Base-by-base conservation (phyloP, 2,888 invertebrate genomes). In the Sphaeridia pumilis region DNA sequence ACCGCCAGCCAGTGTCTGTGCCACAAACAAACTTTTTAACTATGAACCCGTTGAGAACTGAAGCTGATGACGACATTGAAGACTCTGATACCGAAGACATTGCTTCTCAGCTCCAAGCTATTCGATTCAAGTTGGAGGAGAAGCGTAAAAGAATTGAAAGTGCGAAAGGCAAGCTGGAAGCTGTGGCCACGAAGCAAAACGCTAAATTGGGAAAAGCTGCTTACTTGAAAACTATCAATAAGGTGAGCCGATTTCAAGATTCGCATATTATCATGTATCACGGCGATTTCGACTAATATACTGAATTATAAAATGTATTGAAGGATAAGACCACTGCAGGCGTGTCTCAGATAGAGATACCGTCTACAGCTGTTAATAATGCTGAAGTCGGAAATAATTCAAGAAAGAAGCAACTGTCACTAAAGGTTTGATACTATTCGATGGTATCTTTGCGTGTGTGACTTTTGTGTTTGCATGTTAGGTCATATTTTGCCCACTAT, bases 181-280 rank as follows among this genome's bases (percentile, higher is more conserved):
- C 84, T 65, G 84, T 86, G 43, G 81, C 87, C 72, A 82, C 78
- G 67, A 80, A 85, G 65, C 87, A 90, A 69, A 76, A 90, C 57
- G 89, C 92, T 70, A 87, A 88, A 73, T 78, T 93, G 49, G 88
- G 90, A 26, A 90, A 92, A 71, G 87, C 88, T 61, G 92, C 90
- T 4, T 92, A 92, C 72, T 75, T 92, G 59, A 87, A 89, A 71
- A 89, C 89, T 56, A 84, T 86, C 61, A 82, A 83, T 46, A 82
- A 84, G 81, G 86, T 85, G 72, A 58, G 56, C n/a, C n/a, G n/a
- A n/a, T n/a, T n/a, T n/a, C n/a, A n/a, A n/a, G n/a, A n/a, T n/a
- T n/a, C n/a, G n/a, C n/a, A n/a, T n/a, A n/a, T n/a, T n/a, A n/a
- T n/a, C n/a, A n/a, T n/a, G n/a, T n/a, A n/a, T n/a, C n/a, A n/a